Evolutionary conservation across 2,888 invertebrate species (phyloP).

Genomic region (Melipona beecheii): DNA sequence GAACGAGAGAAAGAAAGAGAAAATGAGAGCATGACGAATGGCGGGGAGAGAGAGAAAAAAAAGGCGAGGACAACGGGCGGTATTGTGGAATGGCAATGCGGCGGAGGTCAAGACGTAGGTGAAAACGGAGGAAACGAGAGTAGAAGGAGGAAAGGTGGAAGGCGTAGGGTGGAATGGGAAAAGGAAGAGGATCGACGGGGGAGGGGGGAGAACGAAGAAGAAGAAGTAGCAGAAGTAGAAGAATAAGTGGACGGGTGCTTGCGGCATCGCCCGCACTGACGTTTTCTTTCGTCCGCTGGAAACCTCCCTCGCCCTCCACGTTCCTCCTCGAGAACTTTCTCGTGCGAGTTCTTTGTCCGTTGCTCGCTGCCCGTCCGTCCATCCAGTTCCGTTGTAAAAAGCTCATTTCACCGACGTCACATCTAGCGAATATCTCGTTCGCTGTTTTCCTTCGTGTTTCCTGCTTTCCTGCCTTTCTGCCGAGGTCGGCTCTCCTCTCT

Average conservation of each 20-base stretch:
- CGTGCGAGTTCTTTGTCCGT: conserved; percentile 37
- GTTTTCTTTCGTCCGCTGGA: conserved; percentile 39
- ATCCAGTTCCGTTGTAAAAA: conserved; percentile 59
- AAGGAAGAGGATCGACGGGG: too few species aligned
- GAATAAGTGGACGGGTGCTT: conserved; percentile 7
- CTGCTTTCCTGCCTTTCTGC: conserved; percentile 3
- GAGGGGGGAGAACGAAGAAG: not conserved
- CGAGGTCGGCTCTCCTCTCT: too few species aligned
- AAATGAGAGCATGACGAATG: conserved; percentile 8
- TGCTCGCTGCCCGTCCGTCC: conserved; percentile 32
- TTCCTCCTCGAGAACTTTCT: conserved; percentile 31
- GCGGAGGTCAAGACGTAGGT: conserved; percentile 38
- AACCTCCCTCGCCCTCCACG: conserved; percentile 21
- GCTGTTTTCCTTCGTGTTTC: conserved; percentile 3
- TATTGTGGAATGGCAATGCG: conserved; percentile 10
- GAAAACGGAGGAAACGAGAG: conserved; percentile 42
- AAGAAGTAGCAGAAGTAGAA: not conserved
- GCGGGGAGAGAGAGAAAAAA: conserved; percentile 4
- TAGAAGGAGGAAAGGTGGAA: not conserved
- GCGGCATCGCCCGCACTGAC: conserved; percentile 45
- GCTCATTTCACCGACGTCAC: conserved; percentile 62
- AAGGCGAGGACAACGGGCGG: conserved; percentile 3
- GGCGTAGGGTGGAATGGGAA: too few species aligned
- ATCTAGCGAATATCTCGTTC: conserved; percentile 35
- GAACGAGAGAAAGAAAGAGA: not conserved